Conservation (phyloP, 2,888 invertebrate genomes). For the Fabriciana adippe region DNA sequence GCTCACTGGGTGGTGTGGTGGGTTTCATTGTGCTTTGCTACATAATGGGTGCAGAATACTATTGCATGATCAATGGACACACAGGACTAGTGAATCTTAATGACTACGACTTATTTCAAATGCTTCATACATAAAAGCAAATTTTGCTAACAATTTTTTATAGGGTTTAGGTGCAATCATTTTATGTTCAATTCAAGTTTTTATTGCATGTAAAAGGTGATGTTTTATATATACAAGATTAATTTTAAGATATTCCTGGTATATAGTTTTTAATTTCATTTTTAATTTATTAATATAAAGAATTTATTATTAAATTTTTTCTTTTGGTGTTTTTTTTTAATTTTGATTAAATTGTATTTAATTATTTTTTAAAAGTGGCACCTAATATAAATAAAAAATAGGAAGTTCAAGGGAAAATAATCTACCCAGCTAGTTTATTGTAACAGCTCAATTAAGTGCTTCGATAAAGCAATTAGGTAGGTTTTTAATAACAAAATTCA, state of each 20-base stretch:
- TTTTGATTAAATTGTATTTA: not conserved
- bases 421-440: slow-evolving; percentile 4
- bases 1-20: slow-evolving; percentile 88
- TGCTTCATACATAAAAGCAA: slow-evolving; percentile 54
- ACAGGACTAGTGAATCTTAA: slow-evolving; percentile 63
- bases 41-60: slow-evolving; percentile 92
- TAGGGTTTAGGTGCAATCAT: slow-evolving; percentile 5
- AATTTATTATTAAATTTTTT: not conserved
- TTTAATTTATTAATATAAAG: not conserved
- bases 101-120: slow-evolving; percentile 60
- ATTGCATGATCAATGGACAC: slow-evolving; percentile 81
- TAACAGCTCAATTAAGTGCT: slow-evolving; percentile 20
- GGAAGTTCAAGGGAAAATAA: no score
- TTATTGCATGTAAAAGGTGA: not conserved
- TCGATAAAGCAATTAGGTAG: slow-evolving; percentile 14
- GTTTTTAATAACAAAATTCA: slow-evolving; percentile 10
- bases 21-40: slow-evolving; percentile 91
- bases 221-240: not conserved
- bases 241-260: not conserved
- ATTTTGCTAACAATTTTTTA: slow-evolving; percentile 15
- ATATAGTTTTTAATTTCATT: not conserved
- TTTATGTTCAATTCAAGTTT: not conserved
- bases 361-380: not conserved
- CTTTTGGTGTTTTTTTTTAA: not conserved
- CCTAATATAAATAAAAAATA: not conserved